phyloP scores from a whole-genome alignment of 2,888 invertebrate genomes.

The Drosophila nr. fundita region DNA sequence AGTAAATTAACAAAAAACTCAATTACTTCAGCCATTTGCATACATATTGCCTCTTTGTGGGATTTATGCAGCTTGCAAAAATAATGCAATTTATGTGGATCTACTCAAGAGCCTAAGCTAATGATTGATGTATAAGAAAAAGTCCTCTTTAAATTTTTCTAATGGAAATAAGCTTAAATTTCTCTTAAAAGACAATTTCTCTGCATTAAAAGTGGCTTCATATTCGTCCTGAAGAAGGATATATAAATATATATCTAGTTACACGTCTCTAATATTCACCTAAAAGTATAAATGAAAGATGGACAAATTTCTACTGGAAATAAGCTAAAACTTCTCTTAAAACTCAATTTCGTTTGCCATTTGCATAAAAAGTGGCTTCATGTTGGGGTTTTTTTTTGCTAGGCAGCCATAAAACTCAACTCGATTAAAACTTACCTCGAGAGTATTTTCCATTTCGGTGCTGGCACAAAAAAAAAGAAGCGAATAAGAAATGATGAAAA shows the following conservation, averaged over 20 bases:
- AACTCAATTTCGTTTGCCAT: background rate
- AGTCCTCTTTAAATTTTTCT: background rate
- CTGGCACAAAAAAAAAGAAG: background rate
- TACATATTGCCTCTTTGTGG: slow-evolving; percentile 1
- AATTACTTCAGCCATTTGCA: slow-evolving; percentile 19
- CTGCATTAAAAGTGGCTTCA: background rate
- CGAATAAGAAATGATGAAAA: slow-evolving; percentile 6
- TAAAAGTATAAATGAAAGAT: background rate
- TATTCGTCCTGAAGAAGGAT: background rate
- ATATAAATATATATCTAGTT: background rate
- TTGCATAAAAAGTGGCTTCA: slow-evolving; percentile 7
- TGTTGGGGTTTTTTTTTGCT: background rate
- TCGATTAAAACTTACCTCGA: slow-evolving; percentile 44
- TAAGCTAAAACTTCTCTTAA: background rate
- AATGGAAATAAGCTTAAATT: background rate
- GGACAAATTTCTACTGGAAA: background rate
- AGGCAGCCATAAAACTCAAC: slow-evolving; percentile 29
- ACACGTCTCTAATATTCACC: background rate
- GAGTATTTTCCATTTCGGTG: slow-evolving; percentile 40
- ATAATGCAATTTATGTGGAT: background rate
- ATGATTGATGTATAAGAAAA: background rate
- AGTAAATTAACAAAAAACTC: slow-evolving; percentile 7
- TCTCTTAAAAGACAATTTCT: background rate
- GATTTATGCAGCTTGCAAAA: slow-evolving; percentile 3
- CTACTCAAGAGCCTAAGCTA: background rate